A percentile compares a stretch with the other conserved stretches of the same genome.
These are phyloP conservation scores for Chlorospingus semifuscus DNA, from an alignment of 2,797 vertebrate species.

Conservation along the genomic window DNA sequence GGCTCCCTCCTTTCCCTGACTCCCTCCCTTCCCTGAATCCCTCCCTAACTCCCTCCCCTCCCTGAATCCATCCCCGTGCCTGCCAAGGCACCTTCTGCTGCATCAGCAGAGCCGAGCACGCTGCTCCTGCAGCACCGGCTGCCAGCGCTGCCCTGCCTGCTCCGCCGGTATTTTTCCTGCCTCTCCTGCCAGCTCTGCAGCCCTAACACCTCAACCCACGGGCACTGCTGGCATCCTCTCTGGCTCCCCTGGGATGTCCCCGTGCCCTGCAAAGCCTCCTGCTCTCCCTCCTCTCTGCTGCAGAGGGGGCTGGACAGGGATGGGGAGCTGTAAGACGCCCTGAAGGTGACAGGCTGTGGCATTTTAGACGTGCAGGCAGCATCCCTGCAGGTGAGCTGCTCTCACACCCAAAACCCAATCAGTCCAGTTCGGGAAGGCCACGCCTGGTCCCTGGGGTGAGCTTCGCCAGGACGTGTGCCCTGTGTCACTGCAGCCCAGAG, in stretches of 20 bases:
- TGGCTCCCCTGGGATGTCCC: neutral
- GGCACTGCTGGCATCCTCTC: neutral
- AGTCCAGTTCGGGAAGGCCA: fast-evolving
- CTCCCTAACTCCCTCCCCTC: neutral
- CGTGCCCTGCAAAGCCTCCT: neutral
- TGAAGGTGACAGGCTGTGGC: neutral
- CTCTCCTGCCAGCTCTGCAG: conserved; percentile 12
- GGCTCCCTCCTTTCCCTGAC: neutral
- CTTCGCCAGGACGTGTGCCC: neutral
- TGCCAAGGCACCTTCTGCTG: neutral
- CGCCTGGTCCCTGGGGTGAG: neutral
- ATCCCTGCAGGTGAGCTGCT: neutral
- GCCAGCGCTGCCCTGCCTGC: neutral
- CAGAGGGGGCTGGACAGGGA: neutral
- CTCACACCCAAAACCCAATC: fast-evolving
- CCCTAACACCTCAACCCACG: neutral
- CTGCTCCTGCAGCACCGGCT: neutral
- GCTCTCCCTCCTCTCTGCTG: neutral
- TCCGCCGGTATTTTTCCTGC: neutral
- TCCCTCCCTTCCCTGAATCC: too few relatives aligned
- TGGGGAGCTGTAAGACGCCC: neutral
- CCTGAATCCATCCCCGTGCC: neutral
- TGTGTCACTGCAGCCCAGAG: neutral
- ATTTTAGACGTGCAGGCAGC: fast-evolving
- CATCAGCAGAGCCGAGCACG: neutral